Conservation (phyloP, 2,888 invertebrate genomes). For the Noctua janthina region DNA sequence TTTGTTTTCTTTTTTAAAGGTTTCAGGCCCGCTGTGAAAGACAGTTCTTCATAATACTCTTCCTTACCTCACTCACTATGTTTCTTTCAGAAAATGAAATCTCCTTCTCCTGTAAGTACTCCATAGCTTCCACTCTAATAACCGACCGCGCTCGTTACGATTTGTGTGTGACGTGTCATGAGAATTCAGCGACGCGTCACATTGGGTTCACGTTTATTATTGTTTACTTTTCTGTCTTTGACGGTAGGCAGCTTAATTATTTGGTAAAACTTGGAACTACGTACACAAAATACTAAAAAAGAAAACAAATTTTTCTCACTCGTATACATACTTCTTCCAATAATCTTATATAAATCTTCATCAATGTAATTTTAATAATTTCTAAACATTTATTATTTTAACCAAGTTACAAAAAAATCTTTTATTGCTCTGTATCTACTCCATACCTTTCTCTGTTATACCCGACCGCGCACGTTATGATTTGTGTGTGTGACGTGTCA, state of each 20-base stretch:
- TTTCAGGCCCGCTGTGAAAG: no score
- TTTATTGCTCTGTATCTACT: neutral
- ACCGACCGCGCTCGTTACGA: slow-evolving; percentile 7
- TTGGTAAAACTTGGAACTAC: no score
- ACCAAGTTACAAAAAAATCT: neutral
- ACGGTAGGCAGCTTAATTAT: slow-evolving; percentile 43
- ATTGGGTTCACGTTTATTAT: slow-evolving; percentile 82
- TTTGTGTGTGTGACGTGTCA: slow-evolving; percentile 71
- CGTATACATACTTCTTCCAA: neutral
- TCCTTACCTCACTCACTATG: neutral
- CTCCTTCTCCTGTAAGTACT: neutral
- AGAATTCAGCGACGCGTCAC: slow-evolving; percentile 86
- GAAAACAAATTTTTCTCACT: no score
- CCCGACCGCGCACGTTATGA: slow-evolving; percentile 16
- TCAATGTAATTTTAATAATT: neutral
- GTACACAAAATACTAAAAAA: no score
- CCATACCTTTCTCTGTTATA: neutral
- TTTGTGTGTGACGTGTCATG: slow-evolving; percentile 73
- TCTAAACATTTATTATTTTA: neutral
- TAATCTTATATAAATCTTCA: neutral
- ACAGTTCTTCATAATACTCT: neutral
- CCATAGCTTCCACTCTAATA: neutral
- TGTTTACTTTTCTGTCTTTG: slow-evolving; percentile 78
- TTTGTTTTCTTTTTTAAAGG: no score
- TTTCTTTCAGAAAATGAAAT: neutral